phyloP scores from a whole-genome alignment of 2,797 vertebrate species.

The Sebastes taczanowskii region DNA sequence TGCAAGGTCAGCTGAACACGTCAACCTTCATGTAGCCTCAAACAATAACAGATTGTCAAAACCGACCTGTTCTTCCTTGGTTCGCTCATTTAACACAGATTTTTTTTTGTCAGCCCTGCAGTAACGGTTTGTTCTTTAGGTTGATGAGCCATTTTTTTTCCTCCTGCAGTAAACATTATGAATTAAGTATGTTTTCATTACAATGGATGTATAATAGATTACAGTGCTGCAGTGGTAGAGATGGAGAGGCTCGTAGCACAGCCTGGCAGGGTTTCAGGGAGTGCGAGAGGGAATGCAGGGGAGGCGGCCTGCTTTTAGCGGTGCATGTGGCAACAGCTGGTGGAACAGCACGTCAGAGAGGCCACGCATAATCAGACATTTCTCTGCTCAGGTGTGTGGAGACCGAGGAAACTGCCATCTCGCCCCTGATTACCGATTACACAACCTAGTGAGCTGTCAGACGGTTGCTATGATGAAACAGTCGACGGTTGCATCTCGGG shows the following conservation, averaged over 20 bases:
- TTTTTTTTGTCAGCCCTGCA: slow-evolving; percentile 18
- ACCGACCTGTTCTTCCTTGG: not conserved
- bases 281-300: slow-evolving; percentile 21
- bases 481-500: slow-evolving; percentile 48
- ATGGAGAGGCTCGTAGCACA: not conserved
- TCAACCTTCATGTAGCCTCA: slow-evolving; percentile 29
- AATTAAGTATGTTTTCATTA: slow-evolving; percentile 71
- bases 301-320: slow-evolving; percentile 61
- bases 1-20: slow-evolving; percentile 26
- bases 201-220: slow-evolving; percentile 64
- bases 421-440: slow-evolving; percentile 65
- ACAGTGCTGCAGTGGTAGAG: slow-evolving; percentile 1
- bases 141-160: slow-evolving; percentile 41
- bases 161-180: slow-evolving; percentile 60
- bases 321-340: slow-evolving; percentile 64
- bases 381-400: slow-evolving; percentile 68
- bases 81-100: not conserved
- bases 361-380: slow-evolving; percentile 65
- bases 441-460: slow-evolving; percentile 66
- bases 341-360: slow-evolving; percentile 63
- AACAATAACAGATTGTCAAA: slow-evolving; percentile 15
- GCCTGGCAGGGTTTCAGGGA: slow-evolving; percentile 38
- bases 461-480: slow-evolving; percentile 53
- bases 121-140: slow-evolving; percentile 2
- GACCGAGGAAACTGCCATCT: slow-evolving; percentile 44